phyloP scores from a whole-genome alignment of 2,113 vertebrate genomes.

The Colistium nudipinnis region DNA sequence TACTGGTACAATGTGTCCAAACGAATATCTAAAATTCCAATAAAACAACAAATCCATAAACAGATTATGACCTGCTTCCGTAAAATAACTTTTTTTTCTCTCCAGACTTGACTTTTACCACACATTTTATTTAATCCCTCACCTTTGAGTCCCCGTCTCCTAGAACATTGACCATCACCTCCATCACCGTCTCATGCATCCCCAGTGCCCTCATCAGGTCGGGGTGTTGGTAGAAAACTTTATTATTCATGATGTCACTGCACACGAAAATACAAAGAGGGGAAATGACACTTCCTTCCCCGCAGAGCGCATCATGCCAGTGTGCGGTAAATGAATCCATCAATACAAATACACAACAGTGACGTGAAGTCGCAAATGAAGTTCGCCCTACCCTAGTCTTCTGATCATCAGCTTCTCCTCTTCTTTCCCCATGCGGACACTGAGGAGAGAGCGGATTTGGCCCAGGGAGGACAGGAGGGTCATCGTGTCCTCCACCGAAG shows the following conservation, averaged over 20 bases:
- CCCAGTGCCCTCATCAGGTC: constrained; percentile 94
- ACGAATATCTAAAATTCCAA: no score
- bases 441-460: constrained; percentile 93
- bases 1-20: no score
- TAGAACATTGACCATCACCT: constrained; percentile 97
- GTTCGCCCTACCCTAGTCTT: constrained; percentile 85
- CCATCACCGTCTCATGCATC: constrained; percentile 99
- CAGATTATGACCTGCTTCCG: no score
- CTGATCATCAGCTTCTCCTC: constrained; percentile 96
- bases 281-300: background rate
- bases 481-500: constrained; percentile 91
- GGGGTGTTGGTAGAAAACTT: constrained; percentile 98
- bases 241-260: constrained; percentile 99
- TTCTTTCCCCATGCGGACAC: constrained; percentile 92
- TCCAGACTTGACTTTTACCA: no score
- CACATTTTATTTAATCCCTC: constrained; percentile 28
- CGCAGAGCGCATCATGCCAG: background rate
- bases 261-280: constrained; percentile 5
- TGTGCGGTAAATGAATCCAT: background rate
- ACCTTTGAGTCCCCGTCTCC: constrained; percentile 93
- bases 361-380: background rate
- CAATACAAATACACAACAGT: background rate
- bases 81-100: no score
- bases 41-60: background rate
- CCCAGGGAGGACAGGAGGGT: constrained; percentile 89